Base-by-base conservation (phyloP, 2,113 vertebrate genomes). In the Myiagra hebetior region DNA sequence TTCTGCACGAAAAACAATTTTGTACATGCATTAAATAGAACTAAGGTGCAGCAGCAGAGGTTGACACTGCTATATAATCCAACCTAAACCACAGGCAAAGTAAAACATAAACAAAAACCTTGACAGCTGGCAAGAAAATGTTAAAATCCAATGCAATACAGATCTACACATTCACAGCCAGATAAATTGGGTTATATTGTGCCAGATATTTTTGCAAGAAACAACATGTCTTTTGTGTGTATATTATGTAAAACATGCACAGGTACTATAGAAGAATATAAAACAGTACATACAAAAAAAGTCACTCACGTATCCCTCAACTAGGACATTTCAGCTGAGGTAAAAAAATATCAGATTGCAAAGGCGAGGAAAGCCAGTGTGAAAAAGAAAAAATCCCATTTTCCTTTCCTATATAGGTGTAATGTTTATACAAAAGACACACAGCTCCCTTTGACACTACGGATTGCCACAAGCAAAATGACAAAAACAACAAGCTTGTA, bases 341-440 rank as follows among this genome's bases (percentile, higher is more conserved):
- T 81, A 89, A 96, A 94, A 94, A 84, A 70, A 24, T 15, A 52
- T 13, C 64, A 85, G 55, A 63, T 64, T 5, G 28, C 53, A 95
- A 95, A 95, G 50, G 41, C 91, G 84, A 69, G 72, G 31, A 92
- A 91, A 95, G 84, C 44, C 93, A 96, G 56, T 44, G 41, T 73
- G 85, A 49, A 50, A 89, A 85, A 96, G 33, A 69, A 92, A 41
- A 56, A 91, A 84, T 73, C 57, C 33, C 68, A 83, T 97, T 97
- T 97, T 94, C 85, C 60, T 96, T 95, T 88, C 87, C 95, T 82
- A 15, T 55, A 13, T 88, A 93, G 95, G 89, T 96, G 79, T 63
- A 91, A 93, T 26, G 49, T 81, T 86, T 59, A 63, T 64, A 73
- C 57, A 50, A 62, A 88, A 83, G 30, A 89, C 65, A 78, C 85